Evolutionary conservation across 2,113 vertebrate genomes (phyloP).

Genomic region (Oostethus manadensis): DNA sequence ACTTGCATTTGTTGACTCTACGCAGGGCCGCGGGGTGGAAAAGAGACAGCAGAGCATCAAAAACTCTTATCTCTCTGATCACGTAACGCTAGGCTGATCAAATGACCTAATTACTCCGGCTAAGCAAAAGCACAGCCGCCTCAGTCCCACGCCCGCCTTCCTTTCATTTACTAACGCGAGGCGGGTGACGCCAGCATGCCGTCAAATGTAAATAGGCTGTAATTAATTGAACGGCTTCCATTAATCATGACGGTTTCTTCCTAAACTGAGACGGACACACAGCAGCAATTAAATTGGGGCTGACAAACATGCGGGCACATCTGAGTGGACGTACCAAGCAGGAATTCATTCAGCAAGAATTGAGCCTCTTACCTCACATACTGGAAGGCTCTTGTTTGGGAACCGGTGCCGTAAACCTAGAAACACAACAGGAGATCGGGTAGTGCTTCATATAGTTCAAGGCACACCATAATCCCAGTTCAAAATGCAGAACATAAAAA

Average conservation of each 20-base stretch:
- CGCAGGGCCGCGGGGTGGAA: too few relatives aligned
- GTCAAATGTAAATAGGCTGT: not conserved
- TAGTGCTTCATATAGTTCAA: not conserved
- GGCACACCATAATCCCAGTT: too few relatives aligned
- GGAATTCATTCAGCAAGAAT: not conserved
- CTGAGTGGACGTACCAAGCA: not conserved
- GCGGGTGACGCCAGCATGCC: not conserved
- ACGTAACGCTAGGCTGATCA: not conserved
- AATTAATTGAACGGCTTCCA: not conserved
- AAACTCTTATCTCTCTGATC: not conserved
- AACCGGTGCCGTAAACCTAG: constrained; percentile 92
- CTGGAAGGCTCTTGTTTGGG: constrained; percentile 95
- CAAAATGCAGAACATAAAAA: too few relatives aligned
- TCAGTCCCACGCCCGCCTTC: too few relatives aligned
- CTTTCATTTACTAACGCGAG: not conserved
- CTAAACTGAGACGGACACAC: too few relatives aligned
- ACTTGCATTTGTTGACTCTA: not conserved
- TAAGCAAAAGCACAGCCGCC: not conserved
- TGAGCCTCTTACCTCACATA: constrained; percentile 86
- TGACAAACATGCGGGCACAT: not conserved
- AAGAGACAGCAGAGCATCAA: not conserved
- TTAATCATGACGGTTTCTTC: not conserved
- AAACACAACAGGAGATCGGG: constrained; percentile 30
- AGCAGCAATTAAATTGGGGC: not conserved
- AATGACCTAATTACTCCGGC: not conserved